Evolutionary conservation across 2,797 vertebrate genomes (phyloP).

Genomic region (Hemitrygon akajei): DNA sequence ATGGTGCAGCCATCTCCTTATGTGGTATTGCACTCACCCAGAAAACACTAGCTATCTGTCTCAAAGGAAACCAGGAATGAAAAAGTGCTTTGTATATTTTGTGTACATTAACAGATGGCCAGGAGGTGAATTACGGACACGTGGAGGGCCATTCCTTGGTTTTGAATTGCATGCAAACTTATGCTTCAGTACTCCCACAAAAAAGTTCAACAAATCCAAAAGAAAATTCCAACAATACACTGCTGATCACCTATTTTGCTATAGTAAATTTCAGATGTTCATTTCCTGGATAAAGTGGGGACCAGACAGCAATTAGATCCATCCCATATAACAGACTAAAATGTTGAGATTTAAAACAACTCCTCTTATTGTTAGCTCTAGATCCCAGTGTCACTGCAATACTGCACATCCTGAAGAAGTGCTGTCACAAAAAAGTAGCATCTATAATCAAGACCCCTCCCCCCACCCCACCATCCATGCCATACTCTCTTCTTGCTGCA

Average conservation of each 20-base stretch:
- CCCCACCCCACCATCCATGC: too few relatives aligned
- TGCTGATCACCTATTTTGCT: neutral
- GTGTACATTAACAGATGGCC: constrained; percentile 28
- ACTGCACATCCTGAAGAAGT: neutral
- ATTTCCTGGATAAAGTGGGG: too few relatives aligned
- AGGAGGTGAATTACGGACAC: constrained; percentile 22
- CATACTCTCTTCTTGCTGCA: too few relatives aligned
- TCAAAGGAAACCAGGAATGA: constrained; percentile 3
- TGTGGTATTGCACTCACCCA: neutral
- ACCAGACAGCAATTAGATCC: too few relatives aligned
- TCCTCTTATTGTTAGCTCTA: neutral
- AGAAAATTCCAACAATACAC: neutral
- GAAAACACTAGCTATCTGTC: constrained; percentile 1
- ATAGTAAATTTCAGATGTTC: neutral
- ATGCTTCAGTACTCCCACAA: neutral
- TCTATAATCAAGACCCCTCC: too few relatives aligned
- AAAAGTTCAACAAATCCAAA: neutral
- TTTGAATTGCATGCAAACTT: constrained; percentile 21
- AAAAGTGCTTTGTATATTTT: constrained; percentile 21
- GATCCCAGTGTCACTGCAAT: neutral
- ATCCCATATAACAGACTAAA: too few relatives aligned
- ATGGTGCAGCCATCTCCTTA: neutral
- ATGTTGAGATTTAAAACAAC: neutral
- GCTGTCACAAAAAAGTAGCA: too few relatives aligned
- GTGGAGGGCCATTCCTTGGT: constrained; percentile 2